phyloP scores from a whole-genome alignment of 2,888 invertebrate species.

The Antitype chi region DNA sequence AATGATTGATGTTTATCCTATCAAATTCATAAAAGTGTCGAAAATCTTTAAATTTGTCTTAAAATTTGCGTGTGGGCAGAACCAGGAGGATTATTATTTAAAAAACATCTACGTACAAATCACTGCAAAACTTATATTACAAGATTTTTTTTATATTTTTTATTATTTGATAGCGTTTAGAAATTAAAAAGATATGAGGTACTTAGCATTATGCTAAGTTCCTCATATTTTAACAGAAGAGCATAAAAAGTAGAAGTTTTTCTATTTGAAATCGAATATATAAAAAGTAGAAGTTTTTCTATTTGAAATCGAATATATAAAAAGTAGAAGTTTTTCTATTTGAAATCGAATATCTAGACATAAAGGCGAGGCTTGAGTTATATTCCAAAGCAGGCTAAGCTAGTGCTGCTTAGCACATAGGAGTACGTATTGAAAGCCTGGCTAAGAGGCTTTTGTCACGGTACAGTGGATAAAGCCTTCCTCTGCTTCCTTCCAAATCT shows the following conservation, averaged over 20 bases:
- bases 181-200: background rate
- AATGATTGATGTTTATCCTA: background rate
- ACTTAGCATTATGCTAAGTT: background rate
- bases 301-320: too few relatives aligned
- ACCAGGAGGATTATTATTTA: background rate
- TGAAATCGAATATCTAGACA: background rate
- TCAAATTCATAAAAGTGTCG: background rate
- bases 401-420: background rate
- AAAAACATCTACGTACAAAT: background rate
- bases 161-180: background rate
- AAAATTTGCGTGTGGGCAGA: background rate
- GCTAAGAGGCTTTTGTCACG: slow-evolving; percentile 1
- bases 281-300: background rate
- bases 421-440: background rate
- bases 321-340: too few relatives aligned
- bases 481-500: background rate
- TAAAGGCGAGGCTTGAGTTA: background rate
- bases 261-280: background rate
- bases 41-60: too few relatives aligned
- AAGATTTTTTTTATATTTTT: background rate
- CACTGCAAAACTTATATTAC: background rate
- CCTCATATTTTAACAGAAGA: too few relatives aligned
- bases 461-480: background rate
- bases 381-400: background rate
- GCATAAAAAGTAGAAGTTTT: background rate